Evolutionary conservation across 1,140 invertebrate genomes (phyloP).

Genomic region (Trachymyrmex septentrionalis): DNA sequence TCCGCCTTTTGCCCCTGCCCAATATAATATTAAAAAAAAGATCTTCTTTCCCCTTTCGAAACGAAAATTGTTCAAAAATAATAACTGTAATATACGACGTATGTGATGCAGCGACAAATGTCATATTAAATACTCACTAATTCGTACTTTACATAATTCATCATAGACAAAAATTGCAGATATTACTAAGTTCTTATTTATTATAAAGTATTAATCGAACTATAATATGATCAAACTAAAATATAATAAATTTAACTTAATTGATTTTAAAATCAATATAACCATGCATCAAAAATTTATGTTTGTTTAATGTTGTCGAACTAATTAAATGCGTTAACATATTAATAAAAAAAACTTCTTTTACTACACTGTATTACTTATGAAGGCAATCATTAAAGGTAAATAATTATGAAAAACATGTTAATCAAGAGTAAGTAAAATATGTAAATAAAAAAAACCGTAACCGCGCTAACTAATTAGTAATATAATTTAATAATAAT

Average conservation of each 20-base stretch:
- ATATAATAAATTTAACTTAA: not conserved
- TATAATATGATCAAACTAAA: not conserved
- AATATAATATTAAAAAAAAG: not conserved
- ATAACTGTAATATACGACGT: not conserved
- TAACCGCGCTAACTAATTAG: not conserved
- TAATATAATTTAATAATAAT: slow-evolving; percentile 12
- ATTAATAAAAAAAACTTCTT: not conserved
- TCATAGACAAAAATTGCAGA: not conserved
- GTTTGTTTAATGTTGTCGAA: not conserved
- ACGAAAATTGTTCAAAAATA: not conserved
- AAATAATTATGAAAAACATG: not conserved
- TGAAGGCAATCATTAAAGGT: not conserved
- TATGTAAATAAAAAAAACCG: not conserved
- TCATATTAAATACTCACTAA: not conserved
- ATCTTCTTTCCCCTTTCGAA: not conserved
- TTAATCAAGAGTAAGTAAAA: not conserved
- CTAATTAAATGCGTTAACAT: not conserved
- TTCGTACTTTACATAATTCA: not conserved
- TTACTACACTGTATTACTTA: not conserved
- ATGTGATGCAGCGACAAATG: not conserved
- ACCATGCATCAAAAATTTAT: not conserved
- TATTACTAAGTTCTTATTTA: not conserved
- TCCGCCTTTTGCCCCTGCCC: slow-evolving; percentile 2
- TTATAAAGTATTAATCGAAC: not conserved
- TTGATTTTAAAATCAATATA: not conserved